phyloP scores from a whole-genome alignment of 2,888 invertebrate genomes.

The Tinea pellionella region DNA sequence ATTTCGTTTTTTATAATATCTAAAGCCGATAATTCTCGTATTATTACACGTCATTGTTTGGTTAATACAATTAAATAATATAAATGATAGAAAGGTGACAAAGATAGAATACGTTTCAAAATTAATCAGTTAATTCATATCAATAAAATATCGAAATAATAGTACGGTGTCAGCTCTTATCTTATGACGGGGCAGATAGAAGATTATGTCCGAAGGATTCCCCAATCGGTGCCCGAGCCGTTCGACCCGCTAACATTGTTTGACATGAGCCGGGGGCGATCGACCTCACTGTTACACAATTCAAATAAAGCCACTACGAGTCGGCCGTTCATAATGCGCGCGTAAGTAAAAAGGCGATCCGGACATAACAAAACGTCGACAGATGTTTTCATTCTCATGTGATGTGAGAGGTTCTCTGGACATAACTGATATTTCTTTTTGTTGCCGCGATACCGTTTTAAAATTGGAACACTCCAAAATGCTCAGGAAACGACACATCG shows the following conservation, averaged over 20 bases:
- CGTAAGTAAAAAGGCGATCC: constrained; percentile 31
- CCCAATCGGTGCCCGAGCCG: constrained; percentile 3
- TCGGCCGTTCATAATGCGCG: constrained; percentile 40
- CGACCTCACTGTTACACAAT: constrained; percentile 44
- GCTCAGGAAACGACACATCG: constrained; percentile 49
- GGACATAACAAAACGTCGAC: constrained; percentile 50
- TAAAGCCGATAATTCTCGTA: neutral
- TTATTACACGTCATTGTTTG: constrained; percentile 1
- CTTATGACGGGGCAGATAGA: constrained; percentile 3
- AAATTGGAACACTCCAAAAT: constrained; percentile 54
- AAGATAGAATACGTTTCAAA: neutral
- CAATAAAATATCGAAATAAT: constrained; percentile 2
- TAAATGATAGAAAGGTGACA: constrained; percentile 6
- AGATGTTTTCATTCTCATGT: constrained; percentile 62
- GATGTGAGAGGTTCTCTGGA: constrained; percentile 35
- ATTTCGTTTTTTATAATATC: neutral
- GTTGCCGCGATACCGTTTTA: constrained; percentile 50
- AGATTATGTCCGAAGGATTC: constrained; percentile 29
- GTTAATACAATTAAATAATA: constrained; percentile 6
- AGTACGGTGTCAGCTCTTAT: constrained; percentile 2
- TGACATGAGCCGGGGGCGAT: constrained; percentile 27
- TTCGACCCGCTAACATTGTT: constrained; percentile 5
- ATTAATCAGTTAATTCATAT: constrained; percentile 8
- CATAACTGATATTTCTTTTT: constrained; percentile 36
- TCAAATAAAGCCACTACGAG: constrained; percentile 36